Evolutionary conservation across 2,113 vertebrate species (phyloP), one percentile per base, ranked within the genome.

Genomic region (Anoura caudifer): DNA sequence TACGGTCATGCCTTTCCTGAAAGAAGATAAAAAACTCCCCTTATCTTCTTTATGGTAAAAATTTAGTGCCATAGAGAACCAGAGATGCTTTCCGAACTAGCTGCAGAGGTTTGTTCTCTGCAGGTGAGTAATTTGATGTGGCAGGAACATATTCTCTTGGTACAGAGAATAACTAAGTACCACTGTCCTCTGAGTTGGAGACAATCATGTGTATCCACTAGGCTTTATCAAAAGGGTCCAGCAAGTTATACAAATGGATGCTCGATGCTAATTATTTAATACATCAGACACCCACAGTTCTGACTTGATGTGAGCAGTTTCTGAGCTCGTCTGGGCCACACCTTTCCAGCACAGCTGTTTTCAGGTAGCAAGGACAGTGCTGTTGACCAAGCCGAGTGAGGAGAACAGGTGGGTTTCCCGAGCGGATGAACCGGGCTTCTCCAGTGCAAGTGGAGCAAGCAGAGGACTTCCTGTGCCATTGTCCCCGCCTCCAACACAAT

Each of bases 11-110:
- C 86, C 54, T 97, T 96, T 91, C 70, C 93, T 79, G 50, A 82
- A 90, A 95, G 54, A 56, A 83, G 91, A 77, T 83, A 28, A 69
- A 31, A 92, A 87, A 95, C 87, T 95, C 97, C 67, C 94, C 87
- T 96, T 76, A 61, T 72, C 79, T 54, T 95, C 97, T 45, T 81
- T 43, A 15, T 75, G 70, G 89, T 81, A 77, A 79, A 96, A 95
- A 96, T 38, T 47, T 41, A 94, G 77, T 52, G 90, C 41, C 50
- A 50, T 24, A 36, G 83, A 96, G 96, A 91, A 72, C 76, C 75
- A 90, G 96, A 76, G 84, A 94, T 56, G 15, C 50, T 5, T 76
- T 91, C 84, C 52, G 12, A 52, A 94, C 93, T 89, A 96, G 82
- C 77, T 75, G 28, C 91, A 28, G 77, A 47, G 67, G 76, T 54